Conservation (phyloP, 2,797 vertebrate genomes). For the Ammospiza maritima region DNA sequence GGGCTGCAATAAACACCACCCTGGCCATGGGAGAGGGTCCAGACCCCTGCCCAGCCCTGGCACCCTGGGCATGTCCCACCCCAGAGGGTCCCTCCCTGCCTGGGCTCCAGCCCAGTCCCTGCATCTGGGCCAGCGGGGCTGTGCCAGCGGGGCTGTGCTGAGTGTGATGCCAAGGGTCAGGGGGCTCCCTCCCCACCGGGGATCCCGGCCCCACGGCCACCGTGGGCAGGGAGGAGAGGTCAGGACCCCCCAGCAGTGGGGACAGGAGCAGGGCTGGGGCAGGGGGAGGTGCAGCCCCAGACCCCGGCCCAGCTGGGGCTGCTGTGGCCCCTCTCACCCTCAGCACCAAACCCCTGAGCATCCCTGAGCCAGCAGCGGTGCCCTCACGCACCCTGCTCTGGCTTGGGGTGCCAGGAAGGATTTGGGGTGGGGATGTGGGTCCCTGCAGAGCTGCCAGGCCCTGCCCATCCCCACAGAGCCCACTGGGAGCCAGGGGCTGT, state of each 20-base stretch:
- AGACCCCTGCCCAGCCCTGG: not conserved
- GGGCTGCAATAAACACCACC: not conserved
- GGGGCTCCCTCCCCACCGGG: not conserved
- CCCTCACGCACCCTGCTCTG: no score
- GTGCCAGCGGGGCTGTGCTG: not conserved
- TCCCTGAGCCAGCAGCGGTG: not conserved
- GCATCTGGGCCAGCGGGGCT: fast-evolving
- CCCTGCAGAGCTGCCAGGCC: not conserved
- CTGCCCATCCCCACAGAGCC: not conserved
- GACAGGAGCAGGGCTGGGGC: not conserved
- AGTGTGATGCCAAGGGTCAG: fast-evolving
- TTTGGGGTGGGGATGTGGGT: not conserved
- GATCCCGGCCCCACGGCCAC: fast-evolving
- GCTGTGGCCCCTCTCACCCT: fast-evolving
- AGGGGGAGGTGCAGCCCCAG: not conserved
- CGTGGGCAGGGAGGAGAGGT: fast-evolving
- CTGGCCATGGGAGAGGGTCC: fast-evolving
- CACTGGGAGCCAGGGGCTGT: not conserved
- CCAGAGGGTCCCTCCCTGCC: not conserved
- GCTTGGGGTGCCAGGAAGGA: not conserved
- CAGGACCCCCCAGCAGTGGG: not conserved
- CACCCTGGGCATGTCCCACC: not conserved
- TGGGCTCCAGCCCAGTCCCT: not conserved
- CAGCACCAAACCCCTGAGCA: not conserved
- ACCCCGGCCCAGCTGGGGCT: fast-evolving